Evolutionary conservation across 2,888 invertebrate species (phyloP), one percentile per base, ranked within the genome.

Genomic region (Chrysolina americana): DNA sequence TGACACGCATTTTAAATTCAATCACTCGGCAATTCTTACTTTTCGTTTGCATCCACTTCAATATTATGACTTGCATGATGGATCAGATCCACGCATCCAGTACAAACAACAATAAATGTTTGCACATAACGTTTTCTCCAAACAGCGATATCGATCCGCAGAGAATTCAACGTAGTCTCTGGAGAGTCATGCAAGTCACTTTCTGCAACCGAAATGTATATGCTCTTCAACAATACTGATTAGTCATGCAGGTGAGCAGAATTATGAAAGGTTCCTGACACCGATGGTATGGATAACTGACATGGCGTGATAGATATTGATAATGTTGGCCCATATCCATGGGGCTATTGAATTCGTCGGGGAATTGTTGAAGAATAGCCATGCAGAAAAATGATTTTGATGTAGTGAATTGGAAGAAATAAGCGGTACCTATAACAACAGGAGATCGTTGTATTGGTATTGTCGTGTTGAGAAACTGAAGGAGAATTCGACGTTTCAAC

Each of bases 131-230:
- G 23, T 72, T 71, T 48, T 68, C 53, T 56, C 62, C 48, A 64
- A 21, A 48, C 71, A 47, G 36, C 64, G 69, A 66, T 70, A 75
- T 75, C 64, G 75, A 75, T 72, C 75, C 47, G 65, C 53, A 10
- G 69, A 63, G 72, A 66, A 75, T 69, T 70, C 74, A 77, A 74
- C 78, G 76, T 78, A 78, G 80, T 79, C 83, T 80, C 83, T 48
- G 65, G 82, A 79, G 82, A 81, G 69, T 76, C 78, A 23, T 80
- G 81, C 81, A 82, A 82, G 81, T 82, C 81, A 82, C 72, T 71
- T 77, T 76, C 74, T 80, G 82, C 82, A 81, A 81, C 82, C 74
- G 82, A 75, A 75, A 72, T 73, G 70, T 76, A 71, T 76, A 71
- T 76, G 68, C 65, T 73, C 53, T 48, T 69, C 76, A 73, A 69